phyloP scores from a whole-genome alignment of 2,113 vertebrate species.

The human (Homo sapiens) region DNA sequence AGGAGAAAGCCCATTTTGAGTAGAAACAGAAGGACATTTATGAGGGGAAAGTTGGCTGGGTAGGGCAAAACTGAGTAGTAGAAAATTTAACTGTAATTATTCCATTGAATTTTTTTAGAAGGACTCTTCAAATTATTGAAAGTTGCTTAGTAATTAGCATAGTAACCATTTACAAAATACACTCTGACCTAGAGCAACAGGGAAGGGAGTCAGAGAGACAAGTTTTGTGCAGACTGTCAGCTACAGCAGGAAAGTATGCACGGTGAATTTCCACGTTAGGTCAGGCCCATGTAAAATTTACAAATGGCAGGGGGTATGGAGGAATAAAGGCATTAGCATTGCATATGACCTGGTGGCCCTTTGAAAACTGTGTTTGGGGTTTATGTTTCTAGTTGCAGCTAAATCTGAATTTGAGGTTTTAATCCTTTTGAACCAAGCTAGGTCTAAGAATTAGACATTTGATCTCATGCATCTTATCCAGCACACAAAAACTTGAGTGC shows the following conservation, averaged over 20 bases:
- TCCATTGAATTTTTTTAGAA: background rate
- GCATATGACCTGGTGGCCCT: background rate
- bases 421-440: constrained; percentile 49
- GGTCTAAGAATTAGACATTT: constrained; percentile 53
- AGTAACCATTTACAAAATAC: background rate
- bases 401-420: constrained; percentile 65
- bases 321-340: background rate
- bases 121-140: background rate
- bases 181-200: background rate
- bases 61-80: background rate
- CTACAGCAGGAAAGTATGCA: constrained; percentile 24
- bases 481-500: background rate
- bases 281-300: constrained; percentile 16
- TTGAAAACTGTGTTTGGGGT: constrained; percentile 11
- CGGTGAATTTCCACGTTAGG: constrained; percentile 27
- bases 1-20: constrained; percentile 52
- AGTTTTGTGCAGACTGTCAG: background rate
- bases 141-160: background rate
- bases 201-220: constrained; percentile 42
- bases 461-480: constrained; percentile 7
- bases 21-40: constrained; percentile 71
- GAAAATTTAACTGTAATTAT: constrained; percentile 16
- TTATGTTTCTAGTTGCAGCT: constrained; percentile 53
- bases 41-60: background rate
- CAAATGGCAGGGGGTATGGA: background rate